Evolutionary conservation across 2,113 vertebrate genomes (phyloP).

Genomic region (Gopherus evgoodei): DNA sequence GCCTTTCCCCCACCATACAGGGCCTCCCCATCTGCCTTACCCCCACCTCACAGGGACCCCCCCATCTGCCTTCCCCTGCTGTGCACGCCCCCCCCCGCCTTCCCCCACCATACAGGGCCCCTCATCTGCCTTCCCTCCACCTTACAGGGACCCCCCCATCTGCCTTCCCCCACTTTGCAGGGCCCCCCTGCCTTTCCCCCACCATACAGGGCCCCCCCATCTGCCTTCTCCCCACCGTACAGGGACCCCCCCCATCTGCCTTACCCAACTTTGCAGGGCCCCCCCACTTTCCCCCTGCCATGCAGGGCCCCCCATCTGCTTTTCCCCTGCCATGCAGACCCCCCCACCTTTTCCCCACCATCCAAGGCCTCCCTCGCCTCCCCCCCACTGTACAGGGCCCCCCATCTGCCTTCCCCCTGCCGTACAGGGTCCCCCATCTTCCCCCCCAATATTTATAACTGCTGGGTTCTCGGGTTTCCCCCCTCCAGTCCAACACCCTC

Average conservation of each 20-base stretch:
- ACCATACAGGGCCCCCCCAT: not conserved
- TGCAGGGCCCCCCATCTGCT: not conserved
- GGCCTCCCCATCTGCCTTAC: not conserved
- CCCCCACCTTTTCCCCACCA: too few species aligned
- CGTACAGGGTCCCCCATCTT: not conserved
- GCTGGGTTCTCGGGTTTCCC: not conserved
- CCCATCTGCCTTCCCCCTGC: not conserved
- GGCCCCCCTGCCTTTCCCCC: not conserved
- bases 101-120: not conserved
- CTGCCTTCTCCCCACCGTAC: too few species aligned
- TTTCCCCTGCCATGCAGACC: accelerated
- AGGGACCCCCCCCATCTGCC: not conserved
- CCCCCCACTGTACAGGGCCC: not conserved
- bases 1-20: not conserved
- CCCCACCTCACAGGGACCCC: accelerated
- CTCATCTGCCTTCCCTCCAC: too few species aligned
- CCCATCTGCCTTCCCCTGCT: too few species aligned
- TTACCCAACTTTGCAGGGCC: too few species aligned
- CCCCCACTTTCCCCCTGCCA: not conserved
- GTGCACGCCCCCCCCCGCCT: too few species aligned
- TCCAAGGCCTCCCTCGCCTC: not conserved
- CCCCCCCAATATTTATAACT: too few species aligned
- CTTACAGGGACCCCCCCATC: not conserved
- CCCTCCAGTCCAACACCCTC: not conserved
- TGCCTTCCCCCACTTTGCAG: too few species aligned